Evolutionary conservation across 1,140 invertebrate genomes (phyloP), one percentile per base, ranked within the genome.

Genomic region (Thaumatotibia leucotreta): DNA sequence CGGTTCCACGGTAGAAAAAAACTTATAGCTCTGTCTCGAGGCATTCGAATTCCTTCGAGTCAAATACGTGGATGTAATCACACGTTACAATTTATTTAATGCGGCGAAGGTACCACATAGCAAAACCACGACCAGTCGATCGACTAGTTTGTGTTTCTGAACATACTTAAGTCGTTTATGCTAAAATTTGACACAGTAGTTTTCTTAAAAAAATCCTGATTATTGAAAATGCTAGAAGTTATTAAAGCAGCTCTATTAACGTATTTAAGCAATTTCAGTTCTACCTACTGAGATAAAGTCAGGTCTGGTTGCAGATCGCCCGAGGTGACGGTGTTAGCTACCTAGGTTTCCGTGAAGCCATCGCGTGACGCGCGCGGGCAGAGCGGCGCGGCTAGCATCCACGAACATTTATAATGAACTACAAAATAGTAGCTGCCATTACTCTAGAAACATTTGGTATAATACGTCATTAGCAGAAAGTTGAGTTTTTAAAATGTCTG

Each of bases 21-120:
- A 86, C 71, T 68, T 74, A 76, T 83, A 81, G 76, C 74, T 84
- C 74, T 79, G 77, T 83, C 73, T 80, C 71, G 78, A 82, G 73
- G 72, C 76, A 86, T 76, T 76, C 80, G 76, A 87, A 91, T 91
- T 91, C 88, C 88, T 87, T 86, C 64, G 79, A 85, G 72, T 73
- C 86, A 91, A 91, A 91, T 89, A 80, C 80, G 83, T 83, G 80
- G 82, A 81, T 79, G 66, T 86, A 89, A 91, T 91, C 84, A 80
- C 69, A 87, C 79, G 88, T 83, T 84, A 84, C 76, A 84, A 88
- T 87, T 86, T 83, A 80, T 87, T 87, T 82, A 77, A 81, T 80
- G 79, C 74, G 69, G 71, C 61, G 73, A 68, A 65, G 74, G 73
- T 78, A 69, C 27, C 24, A 32, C 49, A 29, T 0, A 39, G 1